Base-by-base conservation (phyloP, 2,888 invertebrate species). In the Nyleta sp. region DNA sequence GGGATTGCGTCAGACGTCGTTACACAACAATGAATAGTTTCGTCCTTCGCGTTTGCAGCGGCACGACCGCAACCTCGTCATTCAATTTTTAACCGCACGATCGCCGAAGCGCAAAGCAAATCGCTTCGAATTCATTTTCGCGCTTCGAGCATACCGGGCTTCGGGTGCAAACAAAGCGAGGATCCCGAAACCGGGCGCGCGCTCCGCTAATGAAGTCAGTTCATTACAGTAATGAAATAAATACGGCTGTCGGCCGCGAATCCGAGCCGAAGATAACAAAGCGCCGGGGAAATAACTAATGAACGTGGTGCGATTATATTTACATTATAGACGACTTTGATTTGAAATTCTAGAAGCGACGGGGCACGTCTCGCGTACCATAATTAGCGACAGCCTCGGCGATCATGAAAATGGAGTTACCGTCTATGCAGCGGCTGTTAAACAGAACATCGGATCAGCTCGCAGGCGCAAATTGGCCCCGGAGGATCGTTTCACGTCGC, bases 371-470 rank as follows among this genome's bases (percentile, higher is more conserved):
- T 24, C 24, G 44, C 22, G 28, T 28, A 7, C 68, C 74, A 64
- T 76, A 80, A 76, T 80, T 72, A 72, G 79, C 67, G 46, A 48
- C 42, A 50, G 42, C 65, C 42, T 52, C 35, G 44, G 42, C 65
- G 65, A 72, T 75, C 81, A 80, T 83, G 81, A 82, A 82, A 84
- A 86, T 86, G 82, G 84, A 86, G 86, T 86, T 87, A 86, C 85
- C 86, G 86, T 83, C 80, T 82, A 81, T 79, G 84, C 79, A 77
- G 78, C 74, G 84, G 81, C 83, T 81, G 84, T 80, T 82, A 84
- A 82, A n/a, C n/a, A n/a, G n/a, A n/a, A n/a, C n/a, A n/a, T n/a
- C n/a, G n/a, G n/a, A n/a, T n/a, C n/a, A n/a, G 78, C 80, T 83
- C 77, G 81, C 79, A 82, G 83, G 81, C 83, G 81, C 83, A 85